Evolutionary conservation across 2,113 vertebrate species (phyloP).

Genomic region (Donacobius atricapilla): DNA sequence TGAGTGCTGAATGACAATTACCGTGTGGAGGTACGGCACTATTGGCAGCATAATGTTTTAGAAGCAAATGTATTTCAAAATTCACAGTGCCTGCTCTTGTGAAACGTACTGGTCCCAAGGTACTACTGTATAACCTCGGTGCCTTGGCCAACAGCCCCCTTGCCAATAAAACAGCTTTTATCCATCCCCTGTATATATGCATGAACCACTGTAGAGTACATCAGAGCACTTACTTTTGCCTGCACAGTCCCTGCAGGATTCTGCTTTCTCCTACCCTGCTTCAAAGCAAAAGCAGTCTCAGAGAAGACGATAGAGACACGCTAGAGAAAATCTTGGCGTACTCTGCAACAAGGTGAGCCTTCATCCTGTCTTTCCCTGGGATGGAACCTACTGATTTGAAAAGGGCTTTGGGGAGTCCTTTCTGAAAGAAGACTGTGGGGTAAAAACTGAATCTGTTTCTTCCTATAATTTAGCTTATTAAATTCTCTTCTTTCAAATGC

Average conservation of each 20-base stretch:
- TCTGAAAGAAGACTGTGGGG: background rate
- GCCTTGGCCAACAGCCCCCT: background rate
- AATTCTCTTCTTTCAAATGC: background rate
- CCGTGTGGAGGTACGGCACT: background rate
- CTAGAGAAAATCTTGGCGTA: background rate
- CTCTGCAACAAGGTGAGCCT: background rate
- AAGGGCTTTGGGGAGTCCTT: background rate
- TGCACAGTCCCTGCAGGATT: background rate
- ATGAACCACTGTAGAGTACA: background rate
- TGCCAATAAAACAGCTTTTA: background rate
- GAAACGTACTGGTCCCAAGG: background rate
- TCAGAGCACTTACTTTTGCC: background rate
- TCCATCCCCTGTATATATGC: background rate
- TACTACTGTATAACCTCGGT: background rate
- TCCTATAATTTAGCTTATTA: background rate
- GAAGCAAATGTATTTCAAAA: background rate
- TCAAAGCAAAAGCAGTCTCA: slow-evolving; percentile 12
- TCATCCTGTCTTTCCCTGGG: background rate
- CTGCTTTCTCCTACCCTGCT: background rate
- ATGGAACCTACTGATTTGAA: background rate
- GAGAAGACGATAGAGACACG: background rate
- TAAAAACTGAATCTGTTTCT: background rate
- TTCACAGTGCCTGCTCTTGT: background rate
- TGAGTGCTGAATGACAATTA: background rate
- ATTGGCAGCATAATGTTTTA: background rate